These are phyloP conservation scores for Endotricha flammealis DNA, from an alignment of 2,888 invertebrate genomes.

Conservation along the genomic window DNA sequence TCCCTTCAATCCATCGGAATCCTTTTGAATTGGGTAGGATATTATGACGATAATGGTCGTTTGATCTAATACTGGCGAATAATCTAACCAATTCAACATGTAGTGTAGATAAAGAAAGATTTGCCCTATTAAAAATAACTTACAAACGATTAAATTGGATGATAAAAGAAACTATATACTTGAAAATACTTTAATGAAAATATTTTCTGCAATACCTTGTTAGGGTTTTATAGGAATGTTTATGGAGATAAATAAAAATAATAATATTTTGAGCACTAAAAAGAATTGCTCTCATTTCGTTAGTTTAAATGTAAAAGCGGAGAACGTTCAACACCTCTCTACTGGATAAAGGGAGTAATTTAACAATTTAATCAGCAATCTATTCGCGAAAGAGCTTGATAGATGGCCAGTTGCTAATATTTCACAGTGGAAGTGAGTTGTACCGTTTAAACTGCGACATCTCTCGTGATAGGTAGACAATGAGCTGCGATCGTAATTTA, in stretches of 20 bases:
- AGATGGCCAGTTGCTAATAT: conserved; percentile 55
- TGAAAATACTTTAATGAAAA: no score
- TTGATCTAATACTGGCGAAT: no score
- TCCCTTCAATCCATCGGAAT: background rate
- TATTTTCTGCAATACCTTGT: no score
- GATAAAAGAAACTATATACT: no score
- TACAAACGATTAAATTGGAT: no score
- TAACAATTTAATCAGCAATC: conserved; percentile 62
- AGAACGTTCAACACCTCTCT: conserved; percentile 25
- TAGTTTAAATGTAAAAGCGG: background rate
- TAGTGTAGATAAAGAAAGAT: no score
- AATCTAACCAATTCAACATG: no score
- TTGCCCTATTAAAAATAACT: no score
- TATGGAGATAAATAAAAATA: no score
- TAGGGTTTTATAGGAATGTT: no score
- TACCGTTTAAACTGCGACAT: conserved; percentile 52
- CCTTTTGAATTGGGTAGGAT: background rate
- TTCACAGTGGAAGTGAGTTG: conserved; percentile 44
- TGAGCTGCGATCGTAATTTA: conserved; percentile 49
- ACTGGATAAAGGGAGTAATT: conserved; percentile 42
- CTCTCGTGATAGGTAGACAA: conserved; percentile 53
- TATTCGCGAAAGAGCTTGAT: conserved; percentile 58
- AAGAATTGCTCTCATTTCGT: background rate
- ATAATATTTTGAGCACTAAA: no score
- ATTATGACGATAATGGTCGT: background rate